Evolutionary conservation across 1,140 invertebrate species (phyloP), one percentile per base, ranked within the genome.

Genomic region (Notospermus geniculatus): DNA sequence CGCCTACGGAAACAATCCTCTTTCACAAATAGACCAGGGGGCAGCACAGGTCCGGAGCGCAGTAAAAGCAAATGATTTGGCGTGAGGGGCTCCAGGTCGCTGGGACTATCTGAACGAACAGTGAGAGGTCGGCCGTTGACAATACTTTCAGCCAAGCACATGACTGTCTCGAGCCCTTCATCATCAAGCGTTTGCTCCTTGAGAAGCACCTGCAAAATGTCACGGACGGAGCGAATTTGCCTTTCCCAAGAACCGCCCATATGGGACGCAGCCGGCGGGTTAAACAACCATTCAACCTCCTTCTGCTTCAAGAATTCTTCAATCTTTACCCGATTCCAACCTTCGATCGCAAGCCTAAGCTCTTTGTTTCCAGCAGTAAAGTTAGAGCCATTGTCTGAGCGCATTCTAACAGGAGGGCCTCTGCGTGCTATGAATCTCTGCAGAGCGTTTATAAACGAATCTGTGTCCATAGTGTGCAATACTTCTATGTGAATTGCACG

Each of bases 311-410:
- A n/a, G 17, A 22, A 23, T 7, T 55, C 25, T 4, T 17, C 28
- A n/a, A 27, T 30, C 11, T 2, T 30, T 2, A 13, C 7, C n/a
- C 27, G 54, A 30, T 55, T 55, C 22, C 22, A 27, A 7, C n/a
- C 28, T 4, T n/a, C 27, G 5, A 55, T 55, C 17, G 19, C 22
- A n/a, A 13, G n/a, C 13, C 23, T 36, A 7, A 55, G 28, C 27
- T 55, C 54, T 5, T 29, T 22, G 17, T 55, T 7, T 5, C 22
- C 11, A 5, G 9, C 54, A 7, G n/a, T 59, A 46, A 63, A 60
- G 54, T 64, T 55, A 9, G 39, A 54, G 22, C 57, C 62, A 54
- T 60, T 64, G 22, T 64, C 62, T 11, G 30, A 60, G 7, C 58
- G 36, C 25, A 63, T 25, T 17, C 39, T 0, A 29, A n/a, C 9